Evolutionary conservation across 2,113 vertebrate genomes (phyloP).

Genomic region (Nettapus auritus): DNA sequence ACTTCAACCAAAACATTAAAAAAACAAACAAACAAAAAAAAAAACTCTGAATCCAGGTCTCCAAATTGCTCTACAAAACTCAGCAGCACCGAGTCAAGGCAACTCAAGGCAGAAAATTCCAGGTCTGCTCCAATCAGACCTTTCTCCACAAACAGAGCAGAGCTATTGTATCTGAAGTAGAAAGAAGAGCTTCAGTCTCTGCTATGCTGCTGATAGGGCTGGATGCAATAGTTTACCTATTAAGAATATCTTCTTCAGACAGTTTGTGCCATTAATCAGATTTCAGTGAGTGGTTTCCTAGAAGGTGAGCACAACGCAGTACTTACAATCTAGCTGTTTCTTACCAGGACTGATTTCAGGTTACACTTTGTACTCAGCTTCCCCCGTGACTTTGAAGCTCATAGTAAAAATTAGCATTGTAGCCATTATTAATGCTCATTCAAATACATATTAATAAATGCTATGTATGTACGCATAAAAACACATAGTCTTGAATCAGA

Average conservation of each 20-base stretch:
- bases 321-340: neutral
- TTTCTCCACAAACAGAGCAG: conserved; percentile 3
- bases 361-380: neutral
- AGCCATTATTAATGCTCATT: conserved; percentile 30
- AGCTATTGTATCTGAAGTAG: conserved; percentile 8
- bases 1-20: neutral
- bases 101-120: conserved; percentile 4
- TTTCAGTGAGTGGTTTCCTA: neutral
- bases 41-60: neutral
- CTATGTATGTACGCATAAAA: neutral
- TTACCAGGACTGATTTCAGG: neutral
- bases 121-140: neutral
- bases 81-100: neutral
- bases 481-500: neutral
- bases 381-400: neutral
- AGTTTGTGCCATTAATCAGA: neutral
- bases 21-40: neutral
- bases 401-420: neutral
- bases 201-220: neutral
- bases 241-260: neutral
- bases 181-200: conserved; percentile 4
- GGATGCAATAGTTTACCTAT: neutral
- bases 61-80: neutral
- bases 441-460: conserved; percentile 5
- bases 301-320: neutral